Evolutionary conservation across 1,140 invertebrate species (phyloP).

Genomic region (Zaprionus ornatus): DNA sequence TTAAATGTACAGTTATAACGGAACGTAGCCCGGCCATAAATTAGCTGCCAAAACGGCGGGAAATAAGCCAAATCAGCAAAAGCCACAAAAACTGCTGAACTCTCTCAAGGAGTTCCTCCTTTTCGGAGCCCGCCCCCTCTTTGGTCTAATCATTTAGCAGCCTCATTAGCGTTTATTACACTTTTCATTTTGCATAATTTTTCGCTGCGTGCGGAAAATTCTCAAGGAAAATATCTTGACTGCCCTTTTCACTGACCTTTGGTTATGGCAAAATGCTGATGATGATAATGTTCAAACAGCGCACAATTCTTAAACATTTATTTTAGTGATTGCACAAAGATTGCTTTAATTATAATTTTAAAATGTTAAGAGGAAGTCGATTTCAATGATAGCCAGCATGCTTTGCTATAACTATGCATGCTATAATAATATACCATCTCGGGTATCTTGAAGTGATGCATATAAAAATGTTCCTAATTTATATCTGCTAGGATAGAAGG

Average conservation of each 20-base stretch:
- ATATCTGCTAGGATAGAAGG: too few species aligned
- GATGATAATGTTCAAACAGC: neutral
- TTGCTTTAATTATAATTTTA: neutral
- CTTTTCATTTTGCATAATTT: conserved; percentile 62
- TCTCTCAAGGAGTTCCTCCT: neutral
- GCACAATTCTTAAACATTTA: neutral
- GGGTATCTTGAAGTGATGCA: too few species aligned
- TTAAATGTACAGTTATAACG: conserved; percentile 22
- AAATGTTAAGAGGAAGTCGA: neutral
- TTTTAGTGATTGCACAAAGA: neutral
- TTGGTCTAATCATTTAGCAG: conserved; percentile 45
- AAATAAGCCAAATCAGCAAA: conserved; percentile 72
- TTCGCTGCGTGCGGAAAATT: conserved; percentile 3
- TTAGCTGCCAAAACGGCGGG: conserved; percentile 47
- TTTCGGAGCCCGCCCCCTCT: neutral
- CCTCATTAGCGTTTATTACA: conserved; percentile 75
- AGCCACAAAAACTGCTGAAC: conserved; percentile 30
- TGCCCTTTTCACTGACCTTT: conserved; percentile 17
- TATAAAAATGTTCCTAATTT: too few species aligned
- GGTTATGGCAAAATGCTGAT: neutral
- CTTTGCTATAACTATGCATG: too few species aligned
- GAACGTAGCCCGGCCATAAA: conserved; percentile 41
- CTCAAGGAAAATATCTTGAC: conserved; percentile 7
- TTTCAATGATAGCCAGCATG: neutral
- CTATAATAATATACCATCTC: too few species aligned